phyloP scores from a whole-genome alignment of 2,888 invertebrate species.

The Chloroclystis v-ata region DNA sequence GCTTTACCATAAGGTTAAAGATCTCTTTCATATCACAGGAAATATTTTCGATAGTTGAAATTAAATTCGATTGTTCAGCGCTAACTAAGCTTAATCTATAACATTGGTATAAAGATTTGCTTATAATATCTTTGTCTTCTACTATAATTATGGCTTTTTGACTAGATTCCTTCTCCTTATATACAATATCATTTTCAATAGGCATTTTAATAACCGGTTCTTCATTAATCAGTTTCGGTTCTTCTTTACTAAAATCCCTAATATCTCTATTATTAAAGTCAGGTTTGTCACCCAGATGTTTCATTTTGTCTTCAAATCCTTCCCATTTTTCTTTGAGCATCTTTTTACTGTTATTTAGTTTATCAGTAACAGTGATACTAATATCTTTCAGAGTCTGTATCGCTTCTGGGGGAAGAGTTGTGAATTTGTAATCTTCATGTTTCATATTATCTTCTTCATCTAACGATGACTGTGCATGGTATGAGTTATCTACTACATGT shows the following conservation, averaged over 20 bases:
- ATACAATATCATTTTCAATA: conserved; percentile 56
- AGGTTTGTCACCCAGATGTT: conserved; percentile 59
- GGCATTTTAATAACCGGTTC: conserved; percentile 30
- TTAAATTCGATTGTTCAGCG: conserved; percentile 61
- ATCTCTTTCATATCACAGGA: conserved; percentile 71
- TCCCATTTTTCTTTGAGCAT: conserved; percentile 77
- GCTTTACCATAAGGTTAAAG: conserved; percentile 57
- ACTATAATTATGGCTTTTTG: conserved; percentile 61
- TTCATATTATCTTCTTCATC: conserved; percentile 40
- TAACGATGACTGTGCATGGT: conserved; percentile 52
- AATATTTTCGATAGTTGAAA: conserved; percentile 57
- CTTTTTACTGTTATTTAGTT: conserved; percentile 72
- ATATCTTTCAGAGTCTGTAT: conserved; percentile 74
- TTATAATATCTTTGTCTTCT: conserved; percentile 48
- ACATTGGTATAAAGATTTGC: conserved; percentile 65
- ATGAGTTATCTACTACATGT: conserved; percentile 73
- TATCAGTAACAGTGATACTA: conserved; percentile 70
- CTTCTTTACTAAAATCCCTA: conserved; percentile 20
- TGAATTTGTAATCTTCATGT: conserved; percentile 57
- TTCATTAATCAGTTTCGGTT: conserved; percentile 33
- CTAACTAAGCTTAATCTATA: conserved; percentile 68
- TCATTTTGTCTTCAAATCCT: conserved; percentile 70
- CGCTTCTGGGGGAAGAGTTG: conserved; percentile 59
- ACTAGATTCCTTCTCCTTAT: conserved; percentile 65
- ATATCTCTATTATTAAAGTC: conserved; percentile 21